Base-by-base conservation (phyloP, 2,113 vertebrate genomes). In the Erpornis zantholeuca region DNA sequence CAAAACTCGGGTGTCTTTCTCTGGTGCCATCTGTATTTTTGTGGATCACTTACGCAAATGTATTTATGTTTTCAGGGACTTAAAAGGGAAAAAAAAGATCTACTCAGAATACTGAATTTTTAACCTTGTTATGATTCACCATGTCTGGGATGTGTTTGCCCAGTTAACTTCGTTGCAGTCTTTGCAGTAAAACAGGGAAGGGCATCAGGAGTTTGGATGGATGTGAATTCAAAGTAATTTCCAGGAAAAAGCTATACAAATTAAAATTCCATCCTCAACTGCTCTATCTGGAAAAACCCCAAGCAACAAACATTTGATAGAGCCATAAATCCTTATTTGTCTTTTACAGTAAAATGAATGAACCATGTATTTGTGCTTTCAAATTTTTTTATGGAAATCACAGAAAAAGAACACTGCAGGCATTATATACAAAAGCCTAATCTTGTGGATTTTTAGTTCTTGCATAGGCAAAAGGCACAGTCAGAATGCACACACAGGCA, bases 81-180 rank as follows among this genome's bases (percentile, higher is more conserved):
- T 1, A 49, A 7, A 4, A 45, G 21, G 10, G 3, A 63, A 64
- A 85, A 40, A 59, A 28, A 19, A 9, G 28, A 2, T 3, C n/a
- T 10, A 1, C 3, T 1, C 13, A 36, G 50, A 57, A 44, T 0
- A 54, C 3, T 7, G 4, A 2, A 22, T 42, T 54, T 36, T 66
- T 50, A 52, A 31, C 20, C 24, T n/a, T 63, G 13, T 9, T 59
- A 5, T 52, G 40, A 69, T 69, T 71, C 35, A 16, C 16, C 7
- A 5, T 12, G 7, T 73, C 47, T 61, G 47, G 49, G 17, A 40
- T 1, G 11, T 8, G 12, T 33, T 83, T 27, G 10, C 12, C 52
- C 42, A 50, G 60, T 78, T 53, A 57, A 60, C 21, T n/a, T 47
- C 38, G 27, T 0, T 42, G 28, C 31, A 54, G 71, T 24, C 57